Conservation (phyloP, 2,797 vertebrate genomes). For the Euthynnus affinis region DNA sequence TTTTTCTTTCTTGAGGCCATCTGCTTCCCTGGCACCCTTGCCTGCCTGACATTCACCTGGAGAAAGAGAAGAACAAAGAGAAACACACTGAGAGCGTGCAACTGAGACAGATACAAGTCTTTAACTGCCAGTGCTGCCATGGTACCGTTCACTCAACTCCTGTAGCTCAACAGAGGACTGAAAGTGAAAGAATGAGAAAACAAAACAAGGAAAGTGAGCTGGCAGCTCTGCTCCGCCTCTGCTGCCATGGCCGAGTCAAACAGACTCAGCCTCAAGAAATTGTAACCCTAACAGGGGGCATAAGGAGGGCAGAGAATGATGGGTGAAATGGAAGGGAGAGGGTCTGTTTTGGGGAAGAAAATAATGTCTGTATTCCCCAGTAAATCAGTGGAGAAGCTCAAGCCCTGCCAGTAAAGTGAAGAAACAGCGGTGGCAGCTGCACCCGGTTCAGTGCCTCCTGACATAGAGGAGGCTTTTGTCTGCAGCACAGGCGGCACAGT, state of each 20-base stretch:
- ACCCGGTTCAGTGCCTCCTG: slow-evolving; percentile 57
- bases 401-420: slow-evolving; percentile 52
- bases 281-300: slow-evolving; percentile 45
- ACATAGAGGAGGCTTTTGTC: slow-evolving; percentile 70
- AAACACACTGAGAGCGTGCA: slow-evolving; percentile 27
- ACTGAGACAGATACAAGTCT: slow-evolving; percentile 50
- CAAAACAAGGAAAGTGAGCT: slow-evolving; percentile 19
- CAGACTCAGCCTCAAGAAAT: slow-evolving; percentile 53
- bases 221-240: slow-evolving; percentile 46
- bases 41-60: slow-evolving; percentile 60
- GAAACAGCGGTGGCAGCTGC: slow-evolving; percentile 74
- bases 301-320: slow-evolving; percentile 31
- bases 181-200: slow-evolving; percentile 33
- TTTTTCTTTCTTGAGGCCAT: slow-evolving; percentile 67
- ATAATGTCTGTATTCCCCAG: slow-evolving; percentile 58
- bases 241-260: slow-evolving; percentile 55
- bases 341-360: slow-evolving; percentile 41
- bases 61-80: slow-evolving; percentile 21
- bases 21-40: slow-evolving; percentile 74
- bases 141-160: slow-evolving; percentile 43
- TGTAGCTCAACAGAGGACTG: slow-evolving; percentile 33
- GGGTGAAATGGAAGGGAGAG: slow-evolving; percentile 20
- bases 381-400: slow-evolving; percentile 72
- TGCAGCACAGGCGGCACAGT: slow-evolving; percentile 51
- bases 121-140: slow-evolving; percentile 49